Conservation (phyloP, 2,797 vertebrate genomes). For the Poliocrania exsul region DNA sequence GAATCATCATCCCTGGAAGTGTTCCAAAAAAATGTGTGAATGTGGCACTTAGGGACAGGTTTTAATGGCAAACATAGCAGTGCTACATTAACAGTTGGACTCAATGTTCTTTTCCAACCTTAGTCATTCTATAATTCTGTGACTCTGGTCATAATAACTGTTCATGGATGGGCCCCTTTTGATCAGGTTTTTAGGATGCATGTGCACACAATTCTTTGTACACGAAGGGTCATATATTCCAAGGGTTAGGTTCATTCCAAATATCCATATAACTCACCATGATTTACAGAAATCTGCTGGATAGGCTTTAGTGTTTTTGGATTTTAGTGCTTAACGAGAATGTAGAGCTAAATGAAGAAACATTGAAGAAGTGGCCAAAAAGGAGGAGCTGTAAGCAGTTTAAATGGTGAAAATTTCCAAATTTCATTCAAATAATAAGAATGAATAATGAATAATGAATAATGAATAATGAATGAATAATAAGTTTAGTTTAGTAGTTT, state of each 20-base stretch:
- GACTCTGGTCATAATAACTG: neutral
- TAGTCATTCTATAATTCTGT: neutral
- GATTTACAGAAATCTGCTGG: neutral
- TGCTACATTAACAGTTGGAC: neutral
- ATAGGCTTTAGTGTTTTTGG: neutral
- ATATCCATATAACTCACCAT: neutral
- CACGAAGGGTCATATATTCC: neutral
- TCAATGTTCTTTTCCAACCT: neutral
- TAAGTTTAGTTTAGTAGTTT: neutral
- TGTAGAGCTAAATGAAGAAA: neutral
- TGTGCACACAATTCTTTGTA: neutral
- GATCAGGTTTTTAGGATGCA: neutral
- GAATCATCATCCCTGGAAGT: neutral
- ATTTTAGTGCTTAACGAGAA: neutral
- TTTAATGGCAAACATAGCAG: too few relatives aligned
- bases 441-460: too few relatives aligned
- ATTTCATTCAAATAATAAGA: neutral
- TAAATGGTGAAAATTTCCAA: neutral
- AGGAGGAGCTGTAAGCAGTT: neutral
- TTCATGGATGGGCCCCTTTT: neutral
- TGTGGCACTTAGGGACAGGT: neutral
- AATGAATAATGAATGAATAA: too few relatives aligned
- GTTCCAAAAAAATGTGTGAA: neutral
- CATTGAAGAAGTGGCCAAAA: neutral
- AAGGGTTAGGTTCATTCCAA: neutral